A percentile compares a stretch with the other conserved stretches of the same genome.
Evolutionary conservation across 30 jellyfish, hydroid and myxozoan genomes (phyloP).

Genomic region (Aurelia aurita): DNA sequence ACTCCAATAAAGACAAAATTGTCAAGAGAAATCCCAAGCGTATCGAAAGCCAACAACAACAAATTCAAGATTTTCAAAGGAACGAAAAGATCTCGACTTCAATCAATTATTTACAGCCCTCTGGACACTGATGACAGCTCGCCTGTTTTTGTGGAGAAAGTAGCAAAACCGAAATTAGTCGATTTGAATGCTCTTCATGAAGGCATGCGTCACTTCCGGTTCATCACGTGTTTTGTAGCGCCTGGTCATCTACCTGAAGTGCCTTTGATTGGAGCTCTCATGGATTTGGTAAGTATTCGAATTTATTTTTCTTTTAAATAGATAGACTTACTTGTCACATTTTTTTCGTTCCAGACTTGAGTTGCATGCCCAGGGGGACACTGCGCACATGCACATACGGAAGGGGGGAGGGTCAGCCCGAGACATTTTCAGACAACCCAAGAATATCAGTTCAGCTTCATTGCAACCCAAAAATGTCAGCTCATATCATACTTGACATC

Average conservation of each 20-base stretch:
- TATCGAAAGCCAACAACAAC: background rate
- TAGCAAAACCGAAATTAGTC: conserved; percentile 11
- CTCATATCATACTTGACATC: no score
- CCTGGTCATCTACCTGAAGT: conserved; percentile 93
- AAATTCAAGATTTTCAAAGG: conserved; percentile 57
- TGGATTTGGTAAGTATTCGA: conserved; percentile 85
- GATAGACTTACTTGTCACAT: no score
- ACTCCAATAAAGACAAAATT: conserved; percentile 1
- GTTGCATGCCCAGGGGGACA: no score
- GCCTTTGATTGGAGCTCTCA: conserved; percentile 75
- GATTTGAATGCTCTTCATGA: conserved; percentile 69
- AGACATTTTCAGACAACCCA: no score
- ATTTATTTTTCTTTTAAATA: background rate
- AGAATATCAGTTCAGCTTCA: no score
- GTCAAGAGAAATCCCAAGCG: conserved; percentile 14
- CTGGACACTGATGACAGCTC: conserved; percentile 27
- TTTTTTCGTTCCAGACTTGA: no score
- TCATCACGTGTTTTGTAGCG: conserved; percentile 55
- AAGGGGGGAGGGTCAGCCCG: no score
- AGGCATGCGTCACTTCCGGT: conserved; percentile 83
- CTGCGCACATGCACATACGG: no score
- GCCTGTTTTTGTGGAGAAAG: conserved; percentile 42
- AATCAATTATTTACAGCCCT: conserved; percentile 53
- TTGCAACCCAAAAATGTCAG: no score
- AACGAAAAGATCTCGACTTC: conserved; percentile 42